Evolutionary conservation across 2,113 vertebrate genomes (phyloP).

Genomic region (Anguilla japonica): DNA sequence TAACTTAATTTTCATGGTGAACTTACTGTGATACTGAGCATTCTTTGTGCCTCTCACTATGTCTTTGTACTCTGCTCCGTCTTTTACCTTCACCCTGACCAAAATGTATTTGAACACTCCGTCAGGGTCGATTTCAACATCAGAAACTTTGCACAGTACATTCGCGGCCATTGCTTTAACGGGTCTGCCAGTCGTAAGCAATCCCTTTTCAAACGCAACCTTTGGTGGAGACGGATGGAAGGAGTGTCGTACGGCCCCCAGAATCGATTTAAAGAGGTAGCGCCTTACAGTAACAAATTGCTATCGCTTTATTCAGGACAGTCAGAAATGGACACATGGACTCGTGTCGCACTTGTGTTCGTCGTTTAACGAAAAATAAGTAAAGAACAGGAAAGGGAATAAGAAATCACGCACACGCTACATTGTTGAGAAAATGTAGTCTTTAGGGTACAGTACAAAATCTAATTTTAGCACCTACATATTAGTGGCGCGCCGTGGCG

Average conservation of each 20-base stretch:
- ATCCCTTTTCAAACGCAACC: neutral
- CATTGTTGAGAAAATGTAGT: no score
- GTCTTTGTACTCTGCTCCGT: constrained; percentile 65
- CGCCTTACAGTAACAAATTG: neutral
- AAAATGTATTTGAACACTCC: constrained; percentile 87
- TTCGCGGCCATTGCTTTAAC: constrained; percentile 57
- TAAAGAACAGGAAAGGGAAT: neutral
- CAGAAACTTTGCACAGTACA: constrained; percentile 62
- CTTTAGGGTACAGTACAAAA: no score
- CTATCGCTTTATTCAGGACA: neutral
- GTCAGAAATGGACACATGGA: no score
- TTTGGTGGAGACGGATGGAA: neutral
- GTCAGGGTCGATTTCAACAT: constrained; percentile 77
- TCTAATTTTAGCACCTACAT: neutral
- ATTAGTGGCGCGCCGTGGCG: neutral
- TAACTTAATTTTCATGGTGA: neutral
- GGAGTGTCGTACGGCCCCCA: neutral
- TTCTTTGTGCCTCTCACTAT: constrained; percentile 81
- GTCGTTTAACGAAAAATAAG: no score
- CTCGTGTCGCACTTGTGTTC: no score
- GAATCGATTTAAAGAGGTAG: neutral
- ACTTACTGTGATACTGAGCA: constrained; percentile 89
- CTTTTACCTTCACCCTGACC: constrained; percentile 73
- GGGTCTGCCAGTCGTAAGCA: neutral
- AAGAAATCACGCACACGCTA: neutral